Evolutionary conservation across 1,140 invertebrate genomes (phyloP).

Genomic region (Glossosoma conforme): DNA sequence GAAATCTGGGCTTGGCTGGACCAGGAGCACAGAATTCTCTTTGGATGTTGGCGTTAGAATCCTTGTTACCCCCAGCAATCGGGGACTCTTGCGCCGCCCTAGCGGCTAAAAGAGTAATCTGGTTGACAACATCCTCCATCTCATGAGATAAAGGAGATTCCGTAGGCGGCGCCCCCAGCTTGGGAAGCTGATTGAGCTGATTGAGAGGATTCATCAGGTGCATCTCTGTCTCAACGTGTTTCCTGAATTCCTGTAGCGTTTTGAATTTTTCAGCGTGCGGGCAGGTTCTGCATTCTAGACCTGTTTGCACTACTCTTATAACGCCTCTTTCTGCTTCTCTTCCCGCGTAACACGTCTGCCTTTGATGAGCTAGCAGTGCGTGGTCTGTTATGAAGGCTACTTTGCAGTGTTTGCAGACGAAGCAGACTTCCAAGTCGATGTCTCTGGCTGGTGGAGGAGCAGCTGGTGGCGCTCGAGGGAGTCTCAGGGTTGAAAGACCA

Average conservation of each 20-base stretch:
- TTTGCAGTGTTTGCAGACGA: slow-evolving; percentile 82
- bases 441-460: slow-evolving; percentile 47
- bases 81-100: slow-evolving; percentile 56
- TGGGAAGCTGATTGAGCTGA: slow-evolving; percentile 35
- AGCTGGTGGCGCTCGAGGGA: slow-evolving; percentile 51
- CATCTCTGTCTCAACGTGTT: slow-evolving; percentile 59
- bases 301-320: slow-evolving; percentile 61
- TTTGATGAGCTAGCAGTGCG: slow-evolving; percentile 68
- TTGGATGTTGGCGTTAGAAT: slow-evolving; percentile 45
- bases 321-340: slow-evolving; percentile 59
- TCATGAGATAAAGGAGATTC: slow-evolving; percentile 65
- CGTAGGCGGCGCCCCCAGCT: slow-evolving; percentile 40
- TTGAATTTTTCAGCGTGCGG: slow-evolving; percentile 57
- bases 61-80: slow-evolving; percentile 36
- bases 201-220: slow-evolving; percentile 45
- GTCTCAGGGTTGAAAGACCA: slow-evolving; percentile 58
- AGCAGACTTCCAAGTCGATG: slow-evolving; percentile 71
- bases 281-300: slow-evolving; percentile 68
- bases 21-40: slow-evolving; percentile 48
- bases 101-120: slow-evolving; percentile 71
- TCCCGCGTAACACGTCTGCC: slow-evolving; percentile 58
- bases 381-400: slow-evolving; percentile 72
- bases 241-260: slow-evolving; percentile 56
- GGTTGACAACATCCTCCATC: slow-evolving; percentile 79
- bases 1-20: slow-evolving; percentile 46